Evolutionary conservation across 2,113 vertebrate species (phyloP).

Genomic region (Aviceda subcristata): DNA sequence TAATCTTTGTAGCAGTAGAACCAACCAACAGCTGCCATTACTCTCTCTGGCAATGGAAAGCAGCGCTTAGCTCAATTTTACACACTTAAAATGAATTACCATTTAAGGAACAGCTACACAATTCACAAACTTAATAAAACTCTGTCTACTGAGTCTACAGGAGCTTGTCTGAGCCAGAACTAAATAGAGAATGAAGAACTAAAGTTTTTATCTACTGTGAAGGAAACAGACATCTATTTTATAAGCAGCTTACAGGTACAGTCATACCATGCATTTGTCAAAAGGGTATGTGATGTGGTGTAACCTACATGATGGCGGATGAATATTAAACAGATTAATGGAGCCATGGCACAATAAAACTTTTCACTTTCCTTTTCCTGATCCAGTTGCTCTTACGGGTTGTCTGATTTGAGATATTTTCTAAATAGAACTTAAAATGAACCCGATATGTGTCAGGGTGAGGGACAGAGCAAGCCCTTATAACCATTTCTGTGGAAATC

Average conservation of each 20-base stretch:
- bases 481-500: neutral
- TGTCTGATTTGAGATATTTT: neutral
- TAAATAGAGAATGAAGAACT: neutral
- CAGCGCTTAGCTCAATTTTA: neutral
- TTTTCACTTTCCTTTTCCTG: neutral
- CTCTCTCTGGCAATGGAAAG: neutral
- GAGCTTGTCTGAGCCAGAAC: neutral
- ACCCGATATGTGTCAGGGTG: neutral
- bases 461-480: neutral
- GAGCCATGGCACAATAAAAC: neutral
- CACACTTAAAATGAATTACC: neutral
- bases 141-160: neutral
- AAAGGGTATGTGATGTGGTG: fast-evolving
- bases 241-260: neutral
- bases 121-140: neutral
- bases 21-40: neutral
- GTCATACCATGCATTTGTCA: neutral
- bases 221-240: neutral
- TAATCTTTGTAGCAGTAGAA: neutral
- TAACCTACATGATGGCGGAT: neutral
- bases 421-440: neutral
- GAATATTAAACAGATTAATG: neutral
- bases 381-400: neutral
- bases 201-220: neutral
- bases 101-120: neutral